A percentile compares a stretch with the other conserved stretches of the same genome.
These are phyloP conservation scores for Orthonevra nobilis DNA, from an alignment of 2,888 invertebrate species.

Conservation along the genomic window DNA sequence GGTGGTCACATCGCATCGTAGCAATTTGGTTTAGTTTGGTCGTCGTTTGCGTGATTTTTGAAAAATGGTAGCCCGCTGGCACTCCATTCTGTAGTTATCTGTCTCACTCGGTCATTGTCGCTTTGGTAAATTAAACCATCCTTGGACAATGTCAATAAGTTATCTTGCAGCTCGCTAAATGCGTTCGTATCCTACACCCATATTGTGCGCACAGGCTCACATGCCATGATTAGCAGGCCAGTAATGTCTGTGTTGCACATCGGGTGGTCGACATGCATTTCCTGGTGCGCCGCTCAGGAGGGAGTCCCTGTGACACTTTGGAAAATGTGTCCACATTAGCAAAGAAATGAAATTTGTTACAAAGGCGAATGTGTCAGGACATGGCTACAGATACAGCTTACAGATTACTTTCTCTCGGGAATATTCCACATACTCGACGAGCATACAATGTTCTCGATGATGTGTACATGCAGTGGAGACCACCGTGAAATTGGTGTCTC, in stretches of 20 bases:
- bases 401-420: constrained; percentile 64
- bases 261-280: constrained; percentile 68
- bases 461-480: constrained; percentile 63
- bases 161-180: constrained; percentile 35
- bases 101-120: constrained; percentile 46
- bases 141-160: constrained; percentile 45
- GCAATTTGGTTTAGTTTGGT: constrained; percentile 8
- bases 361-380: constrained; percentile 60
- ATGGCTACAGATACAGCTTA: constrained; percentile 39
- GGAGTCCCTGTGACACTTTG: constrained; percentile 59
- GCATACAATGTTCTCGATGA: constrained; percentile 60
- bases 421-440: constrained; percentile 57
- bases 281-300: constrained; percentile 62
- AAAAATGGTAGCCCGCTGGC: constrained; percentile 34
- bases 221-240: constrained; percentile 65
- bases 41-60: constrained; percentile 53
- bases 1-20: constrained; percentile 17
- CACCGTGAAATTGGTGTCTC: constrained; percentile 66
- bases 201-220: constrained; percentile 47
- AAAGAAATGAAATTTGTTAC: constrained; percentile 61
- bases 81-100: constrained; percentile 27
- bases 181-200: constrained; percentile 36
- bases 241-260: constrained; percentile 58
- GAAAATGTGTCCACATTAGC: constrained; percentile 69
- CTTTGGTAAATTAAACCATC: constrained; percentile 61